Base-by-base conservation (phyloP, 1,140 invertebrate genomes). In the Ladona fulva region DNA sequence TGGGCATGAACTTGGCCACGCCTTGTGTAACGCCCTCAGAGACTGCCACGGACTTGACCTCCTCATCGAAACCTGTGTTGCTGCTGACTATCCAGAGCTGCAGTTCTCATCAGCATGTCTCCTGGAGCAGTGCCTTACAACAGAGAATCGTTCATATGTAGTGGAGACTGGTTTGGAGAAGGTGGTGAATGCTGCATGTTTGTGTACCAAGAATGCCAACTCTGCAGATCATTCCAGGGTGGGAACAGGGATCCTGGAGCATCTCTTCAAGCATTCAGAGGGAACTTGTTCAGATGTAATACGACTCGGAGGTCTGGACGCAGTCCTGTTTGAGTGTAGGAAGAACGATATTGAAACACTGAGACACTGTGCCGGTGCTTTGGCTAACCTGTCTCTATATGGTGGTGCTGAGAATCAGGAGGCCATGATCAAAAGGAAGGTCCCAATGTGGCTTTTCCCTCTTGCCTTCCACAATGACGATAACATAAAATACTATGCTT, bases 381-480 rank as follows among this genome's bases (percentile, higher is more conserved):
- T 99, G 16, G 97, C 97, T 0, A 99, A 99, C 85, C 85, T 99
- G 0, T 97, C 97, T 14, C 87, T 99, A 0, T 99, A 99, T 83
- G 97, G 97, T 80, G 97, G 97, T 0, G 91, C 93, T 0, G 97
- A 99, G 82, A 98, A 98, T 83, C 98, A 99, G 84, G 95, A 98
- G 86, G 93, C 94, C 0, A 99, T 99, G 97, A 98, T 99, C 78
- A 94, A 96, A 81, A 87, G 94, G 44, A 95, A 96, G 86, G 95
- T 98, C 0, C 97, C 97, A 0, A 94, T 98, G 89, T 99, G 98
- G 98, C 85, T 99, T 73, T 99, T 99, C 84, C 97, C 98, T 0
- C 83, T 99, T 76, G 98, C 97, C 10, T 99, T 99, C 83, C 95
- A 97, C 83, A 91, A 92, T 79, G 98, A 99, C 82, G 97, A 99